Evolutionary conservation across 2,888 invertebrate genomes (phyloP).

Genomic region (Sesamia inferens): DNA sequence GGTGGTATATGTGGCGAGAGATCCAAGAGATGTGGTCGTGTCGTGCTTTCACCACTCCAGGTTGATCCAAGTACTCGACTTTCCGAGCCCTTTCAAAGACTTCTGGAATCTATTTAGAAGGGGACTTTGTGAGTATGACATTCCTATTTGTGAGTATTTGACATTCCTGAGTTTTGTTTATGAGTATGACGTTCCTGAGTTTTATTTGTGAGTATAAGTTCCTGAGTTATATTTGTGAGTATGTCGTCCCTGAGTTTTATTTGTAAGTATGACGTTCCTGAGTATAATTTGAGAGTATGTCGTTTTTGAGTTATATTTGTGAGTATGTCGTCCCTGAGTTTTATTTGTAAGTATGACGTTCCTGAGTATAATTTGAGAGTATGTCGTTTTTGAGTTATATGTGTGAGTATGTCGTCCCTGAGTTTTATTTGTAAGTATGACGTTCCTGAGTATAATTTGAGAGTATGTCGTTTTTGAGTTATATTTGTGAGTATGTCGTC

Average conservation of each 20-base stretch:
- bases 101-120: conserved; percentile 91
- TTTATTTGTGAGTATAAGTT: neutral
- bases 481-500: no score
- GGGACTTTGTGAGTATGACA: conserved; percentile 87
- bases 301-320: neutral
- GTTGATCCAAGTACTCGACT: conserved; percentile 88
- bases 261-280: no score
- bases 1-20: conserved; percentile 94
- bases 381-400: neutral
- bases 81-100: conserved; percentile 89
- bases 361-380: neutral
- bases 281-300: neutral
- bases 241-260: neutral
- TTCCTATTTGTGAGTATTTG: neutral
- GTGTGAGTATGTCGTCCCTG: neutral
- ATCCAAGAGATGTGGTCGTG: conserved; percentile 95
- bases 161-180: neutral
- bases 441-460: no score
- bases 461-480: no score
- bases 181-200: neutral
- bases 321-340: neutral
- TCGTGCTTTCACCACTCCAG: conserved; percentile 93
- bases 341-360: no score
- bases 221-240: neutral
- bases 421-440: conserved; percentile 85